A percentile compares a stretch with the other conserved stretches of the same genome.
phyloP scores from a whole-genome alignment of 2,113 vertebrate genomes.

The Salminus brasiliensis region DNA sequence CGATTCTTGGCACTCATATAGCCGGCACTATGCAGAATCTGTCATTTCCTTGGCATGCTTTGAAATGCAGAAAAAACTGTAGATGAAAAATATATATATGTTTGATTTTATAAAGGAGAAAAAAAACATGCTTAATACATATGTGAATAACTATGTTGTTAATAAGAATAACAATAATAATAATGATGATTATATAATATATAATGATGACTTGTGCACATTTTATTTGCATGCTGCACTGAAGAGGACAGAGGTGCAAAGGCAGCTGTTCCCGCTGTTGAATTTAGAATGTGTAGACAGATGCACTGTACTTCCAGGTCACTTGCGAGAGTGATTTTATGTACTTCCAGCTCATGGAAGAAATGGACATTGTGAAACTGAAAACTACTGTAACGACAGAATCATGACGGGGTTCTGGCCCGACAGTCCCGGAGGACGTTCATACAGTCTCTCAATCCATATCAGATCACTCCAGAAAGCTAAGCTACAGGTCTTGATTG shows the following conservation, averaged over 20 bases:
- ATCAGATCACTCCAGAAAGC: constrained; percentile 61
- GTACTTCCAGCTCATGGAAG: constrained; percentile 65
- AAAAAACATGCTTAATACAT: constrained; percentile 39
- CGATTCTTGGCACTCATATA: constrained; percentile 74
- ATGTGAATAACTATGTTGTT: constrained; percentile 56
- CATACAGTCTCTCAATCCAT: constrained; percentile 54
- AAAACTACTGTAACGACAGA: constrained; percentile 58
- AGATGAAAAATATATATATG: constrained; percentile 73
- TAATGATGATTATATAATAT: constrained; percentile 38
- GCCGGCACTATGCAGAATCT: constrained; percentile 82
- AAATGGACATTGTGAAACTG: constrained; percentile 61
- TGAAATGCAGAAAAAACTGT: constrained; percentile 81
- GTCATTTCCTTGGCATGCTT: constrained; percentile 80
- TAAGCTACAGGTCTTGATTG: constrained; percentile 69
- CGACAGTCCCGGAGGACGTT: constrained; percentile 24
- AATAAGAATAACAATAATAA: constrained; percentile 45
- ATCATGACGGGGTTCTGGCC: constrained; percentile 15
- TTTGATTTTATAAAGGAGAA: constrained; percentile 70
- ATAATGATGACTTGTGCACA: constrained; percentile 68
- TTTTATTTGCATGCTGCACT: constrained; percentile 81
- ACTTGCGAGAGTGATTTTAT: constrained; percentile 38
- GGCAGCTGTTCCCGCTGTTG: constrained; percentile 64
- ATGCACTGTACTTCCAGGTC: constrained; percentile 67
- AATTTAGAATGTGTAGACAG: constrained; percentile 71
- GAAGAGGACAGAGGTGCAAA: constrained; percentile 59